phyloP scores from a whole-genome alignment of 2,113 vertebrate species.

The Chaetura pelagica region DNA sequence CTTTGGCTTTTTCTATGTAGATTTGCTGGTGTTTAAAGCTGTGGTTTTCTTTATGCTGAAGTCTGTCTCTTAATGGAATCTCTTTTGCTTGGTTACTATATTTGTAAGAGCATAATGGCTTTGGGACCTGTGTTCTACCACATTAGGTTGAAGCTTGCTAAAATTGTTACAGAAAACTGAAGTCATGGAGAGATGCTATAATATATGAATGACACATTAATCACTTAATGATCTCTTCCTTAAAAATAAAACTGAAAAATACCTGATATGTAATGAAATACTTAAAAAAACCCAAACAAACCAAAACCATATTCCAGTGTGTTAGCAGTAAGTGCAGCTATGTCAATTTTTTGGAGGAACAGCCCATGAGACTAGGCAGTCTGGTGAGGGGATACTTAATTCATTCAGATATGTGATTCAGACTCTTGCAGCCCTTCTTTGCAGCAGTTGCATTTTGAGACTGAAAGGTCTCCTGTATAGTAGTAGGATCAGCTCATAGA shows the following conservation, averaged over 20 bases:
- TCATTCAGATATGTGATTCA: neutral
- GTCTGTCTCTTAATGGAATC: neutral
- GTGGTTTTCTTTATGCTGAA: neutral
- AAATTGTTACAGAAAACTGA: neutral
- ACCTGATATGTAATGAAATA: neutral
- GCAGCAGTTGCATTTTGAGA: neutral
- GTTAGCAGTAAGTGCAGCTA: neutral
- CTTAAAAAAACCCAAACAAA: too few species aligned
- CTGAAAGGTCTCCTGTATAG: neutral
- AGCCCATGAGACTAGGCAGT: neutral
- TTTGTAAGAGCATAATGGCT: neutral
- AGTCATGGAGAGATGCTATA: neutral
- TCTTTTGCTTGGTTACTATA: neutral
- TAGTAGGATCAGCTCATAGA: neutral
- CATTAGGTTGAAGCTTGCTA: neutral
- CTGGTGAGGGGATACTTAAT: neutral
- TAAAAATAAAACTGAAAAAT: neutral
- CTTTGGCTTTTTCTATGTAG: neutral
- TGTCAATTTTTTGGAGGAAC: neutral
- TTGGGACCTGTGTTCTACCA: neutral
- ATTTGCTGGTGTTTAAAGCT: neutral
- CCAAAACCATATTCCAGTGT: neutral
- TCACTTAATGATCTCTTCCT: neutral
- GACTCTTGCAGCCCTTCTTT: neutral
- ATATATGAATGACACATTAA: neutral